These are phyloP conservation scores for Quadroppia sp. DNA, from an alignment of 2,888 invertebrate genomes.

Conservation along the genomic window DNA sequence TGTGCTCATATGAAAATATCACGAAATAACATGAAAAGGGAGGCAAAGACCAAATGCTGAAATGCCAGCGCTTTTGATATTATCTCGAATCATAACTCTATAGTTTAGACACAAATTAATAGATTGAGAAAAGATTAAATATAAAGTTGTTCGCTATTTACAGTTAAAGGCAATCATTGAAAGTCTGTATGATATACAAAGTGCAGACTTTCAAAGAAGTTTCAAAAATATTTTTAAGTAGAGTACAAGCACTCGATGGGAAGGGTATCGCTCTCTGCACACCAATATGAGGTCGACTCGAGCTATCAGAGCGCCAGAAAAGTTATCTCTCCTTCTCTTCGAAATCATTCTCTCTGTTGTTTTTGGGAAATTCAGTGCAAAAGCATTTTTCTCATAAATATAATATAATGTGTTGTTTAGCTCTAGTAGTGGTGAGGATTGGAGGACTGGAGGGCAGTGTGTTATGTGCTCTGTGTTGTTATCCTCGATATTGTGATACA, in stretches of 20 bases:
- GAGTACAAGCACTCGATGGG: conserved; percentile 10
- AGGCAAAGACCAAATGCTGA: neutral
- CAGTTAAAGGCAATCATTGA: neutral
- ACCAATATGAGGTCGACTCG: conserved; percentile 5
- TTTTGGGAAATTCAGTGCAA: neutral
- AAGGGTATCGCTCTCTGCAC: conserved; percentile 11
- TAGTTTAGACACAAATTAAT: neutral
- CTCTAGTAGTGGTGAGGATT: neutral
- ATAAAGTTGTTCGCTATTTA: conserved; percentile 6
- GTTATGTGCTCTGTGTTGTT: conserved; percentile 15
- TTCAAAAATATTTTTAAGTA: neutral
- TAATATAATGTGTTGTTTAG: conserved; percentile 13
- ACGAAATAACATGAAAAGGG: conserved; percentile 11
- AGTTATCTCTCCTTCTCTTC: conserved; percentile 38
- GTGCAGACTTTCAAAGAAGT: neutral
- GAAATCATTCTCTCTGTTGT: neutral
- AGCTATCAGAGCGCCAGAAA: neutral
- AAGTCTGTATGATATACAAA: neutral
- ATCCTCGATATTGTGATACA: neutral
- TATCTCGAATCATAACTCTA: neutral
- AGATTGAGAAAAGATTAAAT: neutral
- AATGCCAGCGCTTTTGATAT: neutral
- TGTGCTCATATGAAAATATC: conserved; percentile 2
- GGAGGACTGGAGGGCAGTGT: conserved; percentile 21
- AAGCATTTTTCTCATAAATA: neutral